Evolutionary conservation across 1,140 invertebrate species (phyloP), one percentile per base, ranked within the genome.

Genomic region (Papilio glaucus): DNA sequence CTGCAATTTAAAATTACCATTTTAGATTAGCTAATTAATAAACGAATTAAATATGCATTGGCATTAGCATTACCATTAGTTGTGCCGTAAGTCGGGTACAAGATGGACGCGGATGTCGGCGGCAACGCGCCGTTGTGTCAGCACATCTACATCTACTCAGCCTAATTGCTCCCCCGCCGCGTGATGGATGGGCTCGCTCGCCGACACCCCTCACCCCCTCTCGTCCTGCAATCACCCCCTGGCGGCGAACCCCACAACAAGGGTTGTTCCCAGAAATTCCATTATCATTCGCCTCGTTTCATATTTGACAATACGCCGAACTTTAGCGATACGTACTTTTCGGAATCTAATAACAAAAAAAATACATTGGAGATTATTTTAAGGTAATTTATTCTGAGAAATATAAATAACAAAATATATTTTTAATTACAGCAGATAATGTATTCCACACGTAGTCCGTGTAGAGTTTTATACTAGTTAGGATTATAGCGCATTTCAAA

Each of bases 211-310:
- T 57, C 62, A 67, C 77, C 72, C 74, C 76, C 73, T 60, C 65
- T 37, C 76, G 72, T 79, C 77, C 75, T 76, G 37, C 81, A 24
- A 72, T 76, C 70, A 73, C 60, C 81, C 72, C 82, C 74, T 80
- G 78, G 78, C 81, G 78, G 75, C 86, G 76, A 81, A 86, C 83
- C 85, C 87, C 80, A 83, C 79, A 77, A 77, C 82, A 88, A 90
- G 89, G 90, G 90, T 89, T 90, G 90, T 91, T 92, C 86, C 85
- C 84, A 92, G 88, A 92, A 92, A 91, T 92, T 89, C 87, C 88
- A 90, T 91, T 91, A 92, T 89, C 83, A 84, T 86, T 75, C 84
- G 85, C 77, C 80, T 84, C 85, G 83, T 88, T 90, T 89, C 82
- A 90, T 73, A 77, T 89, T 88, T 86, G 82, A 89, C 85, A 86